Percentiles rank a stretch among this genome's conserved stretches.
Conservation (phyloP, 2,797 vertebrate genomes). For the Eidolon dupreanum region DNA sequence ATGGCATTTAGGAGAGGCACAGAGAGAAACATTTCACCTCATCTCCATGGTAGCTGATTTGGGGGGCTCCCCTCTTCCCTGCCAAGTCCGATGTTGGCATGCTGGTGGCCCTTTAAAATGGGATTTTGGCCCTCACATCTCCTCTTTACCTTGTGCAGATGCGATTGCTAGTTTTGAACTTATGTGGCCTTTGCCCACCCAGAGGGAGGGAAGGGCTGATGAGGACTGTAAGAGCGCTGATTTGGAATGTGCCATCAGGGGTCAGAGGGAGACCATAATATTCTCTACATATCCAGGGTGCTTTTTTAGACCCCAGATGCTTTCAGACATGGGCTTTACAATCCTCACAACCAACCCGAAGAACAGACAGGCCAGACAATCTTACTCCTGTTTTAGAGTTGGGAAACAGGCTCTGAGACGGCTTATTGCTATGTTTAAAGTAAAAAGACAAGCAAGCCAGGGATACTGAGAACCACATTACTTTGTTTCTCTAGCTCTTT, state of each 20-base stretch:
- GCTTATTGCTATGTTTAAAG: neutral
- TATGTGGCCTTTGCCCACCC: neutral
- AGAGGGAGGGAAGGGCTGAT: neutral
- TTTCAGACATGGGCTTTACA: neutral
- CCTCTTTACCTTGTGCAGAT: neutral
- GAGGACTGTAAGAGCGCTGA: neutral
- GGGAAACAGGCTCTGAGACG: neutral
- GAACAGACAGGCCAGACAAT: neutral
- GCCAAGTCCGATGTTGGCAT: neutral
- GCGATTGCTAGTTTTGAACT: neutral
- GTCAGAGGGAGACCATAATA: neutral
- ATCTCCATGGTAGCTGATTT: neutral
- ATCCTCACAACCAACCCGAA: neutral
- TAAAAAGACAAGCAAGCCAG: neutral
- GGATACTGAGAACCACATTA: neutral
- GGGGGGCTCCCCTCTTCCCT: neutral
- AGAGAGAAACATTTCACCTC: neutral
- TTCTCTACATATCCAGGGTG: neutral
- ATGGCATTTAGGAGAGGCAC: neutral
- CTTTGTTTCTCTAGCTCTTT: constrained; percentile 16
- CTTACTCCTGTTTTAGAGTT: neutral
- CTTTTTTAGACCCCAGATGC: neutral
- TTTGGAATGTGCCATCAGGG: neutral
- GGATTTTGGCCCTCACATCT: neutral
- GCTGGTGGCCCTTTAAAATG: neutral